These are phyloP conservation scores for Typhlichthys eigenmanni DNA, from an alignment of 2,797 vertebrate genomes.

Conservation along the genomic window DNA sequence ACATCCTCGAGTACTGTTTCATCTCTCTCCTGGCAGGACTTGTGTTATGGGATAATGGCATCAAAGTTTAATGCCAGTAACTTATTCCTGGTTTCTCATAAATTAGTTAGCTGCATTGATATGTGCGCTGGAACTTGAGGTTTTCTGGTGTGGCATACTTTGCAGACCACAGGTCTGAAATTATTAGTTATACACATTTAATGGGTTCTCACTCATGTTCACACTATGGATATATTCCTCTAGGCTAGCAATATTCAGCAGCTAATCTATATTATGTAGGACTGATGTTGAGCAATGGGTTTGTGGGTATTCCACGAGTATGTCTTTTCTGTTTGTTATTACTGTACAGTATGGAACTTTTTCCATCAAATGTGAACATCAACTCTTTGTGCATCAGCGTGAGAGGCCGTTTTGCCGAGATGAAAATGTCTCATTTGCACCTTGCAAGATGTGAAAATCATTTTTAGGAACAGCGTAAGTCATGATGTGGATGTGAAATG, in stretches of 20 bases:
- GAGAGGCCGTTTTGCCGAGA: constrained; percentile 45
- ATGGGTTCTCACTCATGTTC: too few relatives aligned
- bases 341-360: constrained; percentile 8
- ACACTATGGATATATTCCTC: constrained; percentile 9
- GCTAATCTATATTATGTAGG: too few relatives aligned
- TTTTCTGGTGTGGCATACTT: background rate
- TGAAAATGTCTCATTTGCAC: constrained; percentile 47
- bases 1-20: constrained; percentile 24
- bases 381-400: constrained; percentile 17
- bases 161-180: constrained; percentile 21
- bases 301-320: background rate
- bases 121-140: constrained; percentile 16
- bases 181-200: constrained; percentile 22
- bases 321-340: constrained; percentile 24
- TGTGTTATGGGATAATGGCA: constrained; percentile 37
- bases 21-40: constrained; percentile 18
- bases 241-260: background rate
- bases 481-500: constrained; percentile 33
- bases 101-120: constrained; percentile 48
- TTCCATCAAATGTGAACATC: constrained; percentile 2
- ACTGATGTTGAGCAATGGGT: too few relatives aligned
- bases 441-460: constrained; percentile 44
- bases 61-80: constrained; percentile 48
- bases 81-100: constrained; percentile 45
- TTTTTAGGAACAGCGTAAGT: constrained; percentile 23